A percentile compares a stretch with the other conserved stretches of the same genome.
phyloP scores from a whole-genome alignment of 2,113 vertebrate species.

The Ceyx cyanopectus region DNA sequence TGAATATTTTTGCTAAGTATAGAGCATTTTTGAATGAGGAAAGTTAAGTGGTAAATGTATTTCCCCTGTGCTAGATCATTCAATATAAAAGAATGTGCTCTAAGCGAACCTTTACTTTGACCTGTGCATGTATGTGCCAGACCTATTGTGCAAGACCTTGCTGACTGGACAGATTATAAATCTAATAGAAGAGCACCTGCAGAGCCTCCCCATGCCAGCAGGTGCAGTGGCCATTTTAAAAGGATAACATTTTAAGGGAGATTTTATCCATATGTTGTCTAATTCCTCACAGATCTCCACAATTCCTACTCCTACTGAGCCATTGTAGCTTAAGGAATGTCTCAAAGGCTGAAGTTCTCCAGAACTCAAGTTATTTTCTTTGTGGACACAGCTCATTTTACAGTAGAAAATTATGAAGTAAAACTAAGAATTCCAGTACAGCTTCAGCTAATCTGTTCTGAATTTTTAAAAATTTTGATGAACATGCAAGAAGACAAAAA shows the following conservation, averaged over 20 bases:
- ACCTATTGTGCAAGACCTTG: constrained; percentile 14
- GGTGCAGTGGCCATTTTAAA: constrained; percentile 31
- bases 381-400: background rate
- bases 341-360: background rate
- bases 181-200: background rate
- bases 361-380: background rate
- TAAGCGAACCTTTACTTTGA: background rate
- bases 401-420: background rate
- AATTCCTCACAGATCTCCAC: background rate
- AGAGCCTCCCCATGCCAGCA: background rate
- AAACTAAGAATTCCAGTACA: background rate
- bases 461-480: background rate
- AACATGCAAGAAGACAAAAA: background rate
- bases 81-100: background rate
- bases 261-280: background rate
- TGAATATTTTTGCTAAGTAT: background rate
- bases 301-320: background rate
- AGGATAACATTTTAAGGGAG: background rate
- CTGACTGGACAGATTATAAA: background rate
- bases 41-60: background rate
- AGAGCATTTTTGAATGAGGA: background rate
- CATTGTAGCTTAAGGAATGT: background rate
- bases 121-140: background rate
- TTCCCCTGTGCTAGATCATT: background rate
- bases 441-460: background rate